Conservation (phyloP, 2,797 vertebrate genomes). For the Channallabes apus region DNA sequence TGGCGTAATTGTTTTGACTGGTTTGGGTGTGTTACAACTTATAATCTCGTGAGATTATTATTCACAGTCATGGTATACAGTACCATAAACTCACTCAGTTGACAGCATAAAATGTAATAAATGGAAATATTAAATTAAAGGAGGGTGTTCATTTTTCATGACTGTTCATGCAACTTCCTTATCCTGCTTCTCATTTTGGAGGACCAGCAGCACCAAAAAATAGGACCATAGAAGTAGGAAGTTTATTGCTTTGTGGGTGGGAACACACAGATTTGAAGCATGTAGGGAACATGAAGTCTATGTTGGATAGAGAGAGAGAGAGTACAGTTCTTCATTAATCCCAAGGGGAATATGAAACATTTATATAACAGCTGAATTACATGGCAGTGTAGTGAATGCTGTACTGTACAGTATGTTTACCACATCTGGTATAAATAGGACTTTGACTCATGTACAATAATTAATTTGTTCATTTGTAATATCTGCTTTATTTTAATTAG, state of each 20-base stretch:
- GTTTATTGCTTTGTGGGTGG: neutral
- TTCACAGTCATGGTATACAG: neutral
- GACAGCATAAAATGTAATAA: neutral
- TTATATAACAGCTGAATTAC: neutral
- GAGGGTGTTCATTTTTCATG: neutral
- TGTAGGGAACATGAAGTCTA: neutral
- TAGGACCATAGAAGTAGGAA: neutral
- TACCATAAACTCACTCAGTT: neutral
- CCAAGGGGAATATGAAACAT: too few relatives aligned
- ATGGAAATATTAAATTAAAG: neutral
- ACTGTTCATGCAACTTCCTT: neutral
- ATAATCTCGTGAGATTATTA: neutral
- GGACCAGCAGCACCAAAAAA: neutral
- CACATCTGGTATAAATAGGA: neutral
- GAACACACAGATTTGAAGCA: neutral
- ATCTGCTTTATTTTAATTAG: neutral
- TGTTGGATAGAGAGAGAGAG: neutral
- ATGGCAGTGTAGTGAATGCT: neutral
- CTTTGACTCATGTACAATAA: neutral
- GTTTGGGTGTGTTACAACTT: neutral
- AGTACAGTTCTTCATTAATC: too few relatives aligned
- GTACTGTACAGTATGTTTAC: neutral
- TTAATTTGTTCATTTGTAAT: neutral
- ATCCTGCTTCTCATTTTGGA: neutral
- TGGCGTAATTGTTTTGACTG: too few relatives aligned